A percentile compares a stretch with the other conserved stretches of the same genome.
phyloP scores from a whole-genome alignment of 2,113 vertebrate genomes.

The Rhadina sibilatrix region DNA sequence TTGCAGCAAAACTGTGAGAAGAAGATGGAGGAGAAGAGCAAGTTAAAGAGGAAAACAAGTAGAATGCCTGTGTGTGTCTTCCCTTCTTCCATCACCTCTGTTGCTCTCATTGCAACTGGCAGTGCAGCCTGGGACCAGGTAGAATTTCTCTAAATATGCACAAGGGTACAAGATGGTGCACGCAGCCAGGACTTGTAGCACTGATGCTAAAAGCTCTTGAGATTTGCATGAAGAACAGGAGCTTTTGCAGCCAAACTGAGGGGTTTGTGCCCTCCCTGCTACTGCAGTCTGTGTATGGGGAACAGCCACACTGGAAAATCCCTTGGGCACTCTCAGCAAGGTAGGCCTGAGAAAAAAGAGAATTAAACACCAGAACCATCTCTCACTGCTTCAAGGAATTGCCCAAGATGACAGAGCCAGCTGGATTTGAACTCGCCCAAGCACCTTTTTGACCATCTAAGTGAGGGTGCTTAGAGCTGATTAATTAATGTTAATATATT shows the following conservation, averaged over 20 bases:
- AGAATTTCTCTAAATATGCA: not conserved
- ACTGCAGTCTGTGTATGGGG: not conserved
- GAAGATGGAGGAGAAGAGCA: not conserved
- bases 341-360: not conserved
- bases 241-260: not conserved
- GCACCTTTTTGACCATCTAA: not conserved
- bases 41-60: not conserved
- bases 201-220: not conserved
- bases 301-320: not conserved
- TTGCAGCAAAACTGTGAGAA: not conserved
- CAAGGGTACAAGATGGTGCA: not conserved
- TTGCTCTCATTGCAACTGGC: not conserved
- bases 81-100: not conserved
- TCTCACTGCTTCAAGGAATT: not conserved
- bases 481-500: not conserved
- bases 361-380: not conserved
- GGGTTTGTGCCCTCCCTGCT: not conserved
- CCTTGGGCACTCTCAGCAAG: not conserved
- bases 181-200: not conserved
- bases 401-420: not conserved
- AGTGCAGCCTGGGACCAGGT: not conserved
- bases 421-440: not conserved
- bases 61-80: not conserved
- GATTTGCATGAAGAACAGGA: not conserved
- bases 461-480: not conserved